Evolutionary conservation across 2,888 invertebrate genomes (phyloP), one percentile per base, ranked within the genome.

Genomic region (Lochmaea capreae): DNA sequence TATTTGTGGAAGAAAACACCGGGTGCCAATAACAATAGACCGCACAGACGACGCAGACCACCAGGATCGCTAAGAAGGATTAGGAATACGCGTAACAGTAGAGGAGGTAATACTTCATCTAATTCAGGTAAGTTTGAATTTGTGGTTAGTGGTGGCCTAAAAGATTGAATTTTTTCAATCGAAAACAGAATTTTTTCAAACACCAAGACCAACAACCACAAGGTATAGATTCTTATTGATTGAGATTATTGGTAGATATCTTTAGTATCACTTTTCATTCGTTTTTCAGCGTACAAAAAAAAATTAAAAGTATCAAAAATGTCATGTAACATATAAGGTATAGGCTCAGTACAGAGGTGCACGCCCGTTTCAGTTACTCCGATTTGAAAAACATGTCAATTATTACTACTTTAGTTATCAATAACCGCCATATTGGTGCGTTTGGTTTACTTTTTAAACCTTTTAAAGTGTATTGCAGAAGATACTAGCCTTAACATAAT

Each of bases 1-100:
- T 99, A 99, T 89, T 90, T 98, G 85, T 99, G 99, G 99, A 99
- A 99, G 90, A 99, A 99, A 89, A 98, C 98, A 54, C 97, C 98
- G 22, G 97, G 97, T 83, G 99, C 99, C 77, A 96, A 97, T 87
- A 97, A 96, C 86, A 97, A 97, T 87, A 92, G 98, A 81, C 98
- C 98, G 39, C 97, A 98, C 86, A 91, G 98, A 79, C 91, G 98
- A 85, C 90, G 97, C 78, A 90, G 97, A 68, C 96, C 54, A 16
- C 54, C 95, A 87, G 94, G 94, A 81, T 96, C 96, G 67, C 89
- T 97, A 82, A 91, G 97, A 80, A 91, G 97, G 83, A 96, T 96
- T 79, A 92, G 96, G 79, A 95, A 95, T 84, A 96, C 96, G 71
- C 90, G 96, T 79, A 96, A 95, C 85, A 95, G 95, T 80, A 91